Base-by-base conservation (phyloP, 2,113 vertebrate genomes). In the Ochotona princeps region DNA sequence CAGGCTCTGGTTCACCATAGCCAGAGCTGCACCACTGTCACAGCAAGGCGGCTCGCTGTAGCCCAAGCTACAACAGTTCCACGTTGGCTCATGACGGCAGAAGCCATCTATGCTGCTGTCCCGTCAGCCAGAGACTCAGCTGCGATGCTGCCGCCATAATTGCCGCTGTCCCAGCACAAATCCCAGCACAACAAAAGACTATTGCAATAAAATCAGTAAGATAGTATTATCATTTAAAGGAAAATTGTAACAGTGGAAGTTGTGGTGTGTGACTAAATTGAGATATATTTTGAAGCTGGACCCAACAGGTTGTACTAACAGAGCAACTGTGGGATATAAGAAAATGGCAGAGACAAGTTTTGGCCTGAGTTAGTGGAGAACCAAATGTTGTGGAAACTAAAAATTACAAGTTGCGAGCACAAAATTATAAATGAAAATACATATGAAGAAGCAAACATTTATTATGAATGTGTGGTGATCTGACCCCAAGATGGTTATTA, bases 351-450 rank as follows among this genome's bases (percentile, higher is more conserved):
- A 89, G 76, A 85, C 67, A 23, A 47, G 61, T 61, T 87, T 80
- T 63, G 23, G 18, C 82, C 18, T 94, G 63, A 84, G 51, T 76
- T 89, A 49, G n/a, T 61, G 10, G 73, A 88, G 32, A 67, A 23
- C 32, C 47, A 89, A 3, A 5, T 72, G 35, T 49, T 87, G 26
- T 82, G 10, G 21, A 76, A 93, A 84, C 25, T 14, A 25, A 87
- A 87, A 80, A 87, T 66, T 83, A 80, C 7, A 75, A 74, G 32
- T 26, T 80, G 44, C 51, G 30, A 80, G 63, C 69, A 83, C 10
- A 87, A 92, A 78, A 60, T 87, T 65, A 65, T 8, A 90, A 80
- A 92, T 87, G n/a, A 83, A 95, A 87, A 57, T 90, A 44, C 69
- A 87, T 1, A 2, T 30, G n/a, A 70, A 23, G 69, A 90, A 32